phyloP scores from a whole-genome alignment of 1,140 invertebrate species.

The Lordiphosa mommai region DNA sequence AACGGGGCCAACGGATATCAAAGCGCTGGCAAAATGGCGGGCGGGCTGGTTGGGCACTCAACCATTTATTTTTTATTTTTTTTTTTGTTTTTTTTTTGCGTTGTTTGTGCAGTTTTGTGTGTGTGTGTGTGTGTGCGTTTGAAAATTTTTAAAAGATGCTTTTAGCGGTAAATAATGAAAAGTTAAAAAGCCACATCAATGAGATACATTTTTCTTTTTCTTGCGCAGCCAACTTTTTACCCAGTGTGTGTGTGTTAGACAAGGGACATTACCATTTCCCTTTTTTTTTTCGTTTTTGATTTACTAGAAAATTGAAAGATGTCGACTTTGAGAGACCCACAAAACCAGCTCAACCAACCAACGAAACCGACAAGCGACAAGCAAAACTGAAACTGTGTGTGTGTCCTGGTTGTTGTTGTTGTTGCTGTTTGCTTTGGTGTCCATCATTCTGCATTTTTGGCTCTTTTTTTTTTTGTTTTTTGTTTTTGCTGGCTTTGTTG shows the following conservation, averaged over 20 bases:
- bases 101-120: constrained; percentile 20
- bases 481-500: constrained; percentile 45
- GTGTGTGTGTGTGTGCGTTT: constrained; percentile 50
- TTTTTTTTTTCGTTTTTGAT: constrained; percentile 1
- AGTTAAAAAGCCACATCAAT: constrained; percentile 80
- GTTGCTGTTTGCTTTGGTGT: constrained; percentile 5
- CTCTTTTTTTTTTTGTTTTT: constrained; percentile 32
- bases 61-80: constrained; percentile 47
- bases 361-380: constrained; percentile 5
- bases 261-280: constrained; percentile 23
- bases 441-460: constrained; percentile 1
- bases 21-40: constrained; percentile 70
- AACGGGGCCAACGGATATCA: constrained; percentile 48
- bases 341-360: background rate
- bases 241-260: constrained; percentile 3
- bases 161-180: constrained; percentile 80
- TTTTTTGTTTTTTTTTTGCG: constrained; percentile 11
- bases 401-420: constrained; percentile 1
- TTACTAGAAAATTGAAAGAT: constrained; percentile 36
- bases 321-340: constrained; percentile 9
- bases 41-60: constrained; percentile 20
- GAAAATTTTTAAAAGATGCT: constrained; percentile 79
- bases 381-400: constrained; percentile 12
- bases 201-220: constrained; percentile 68
- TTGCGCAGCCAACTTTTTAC: constrained; percentile 18